Base-by-base conservation (phyloP, 1,140 invertebrate genomes). In the Propsilocerus akamusi region DNA sequence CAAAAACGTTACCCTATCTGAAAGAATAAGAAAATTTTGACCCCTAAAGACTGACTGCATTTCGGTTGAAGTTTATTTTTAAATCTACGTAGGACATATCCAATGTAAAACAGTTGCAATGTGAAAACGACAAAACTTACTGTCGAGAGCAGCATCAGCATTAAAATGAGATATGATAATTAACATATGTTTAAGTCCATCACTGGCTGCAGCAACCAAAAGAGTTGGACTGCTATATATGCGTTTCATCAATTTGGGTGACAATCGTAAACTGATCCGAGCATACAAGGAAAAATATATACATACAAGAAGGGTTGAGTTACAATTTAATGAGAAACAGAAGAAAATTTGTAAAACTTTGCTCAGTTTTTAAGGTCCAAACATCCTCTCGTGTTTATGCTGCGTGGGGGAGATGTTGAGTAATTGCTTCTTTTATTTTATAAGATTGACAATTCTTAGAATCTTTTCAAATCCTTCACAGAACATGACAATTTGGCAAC, bases 261-360 rank as follows among this genome's bases (percentile, higher is more conserved):
- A n/a, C n/a, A n/a, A n/a, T n/a, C n/a, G n/a, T n/a, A n/a, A n/a
- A n/a, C n/a, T n/a, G n/a, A n/a, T n/a, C n/a, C 28, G 2, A 3
- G 28, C 28, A 30, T 30, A 20, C n/a, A 41, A 17, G 34, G n/a
- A n/a, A n/a, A n/a, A n/a, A n/a, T n/a, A n/a, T n/a, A n/a, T n/a
- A n/a, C n/a, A n/a, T n/a, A n/a, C n/a, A n/a, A n/a, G 12, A 41
- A 41, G 34, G 34, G 34, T 41, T 41, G 22, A 8, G 34, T 41
- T 41, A 41, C 34, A 41, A 41, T 41, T 41, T 41, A 41, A 41
- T 41, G 34, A 41, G 32, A 37, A 41, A 8, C 14, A 37, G 10
- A 17, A 17, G 17, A n/a, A n/a, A n/a, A n/a, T n/a, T n/a, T n/a
- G n/a, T n/a, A n/a, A n/a, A n/a, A n/a, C n/a, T n/a, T n/a, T n/a